These are phyloP conservation scores for Laupala kohalensis DNA, from an alignment of 1,140 invertebrate genomes.

Conservation along the genomic window DNA sequence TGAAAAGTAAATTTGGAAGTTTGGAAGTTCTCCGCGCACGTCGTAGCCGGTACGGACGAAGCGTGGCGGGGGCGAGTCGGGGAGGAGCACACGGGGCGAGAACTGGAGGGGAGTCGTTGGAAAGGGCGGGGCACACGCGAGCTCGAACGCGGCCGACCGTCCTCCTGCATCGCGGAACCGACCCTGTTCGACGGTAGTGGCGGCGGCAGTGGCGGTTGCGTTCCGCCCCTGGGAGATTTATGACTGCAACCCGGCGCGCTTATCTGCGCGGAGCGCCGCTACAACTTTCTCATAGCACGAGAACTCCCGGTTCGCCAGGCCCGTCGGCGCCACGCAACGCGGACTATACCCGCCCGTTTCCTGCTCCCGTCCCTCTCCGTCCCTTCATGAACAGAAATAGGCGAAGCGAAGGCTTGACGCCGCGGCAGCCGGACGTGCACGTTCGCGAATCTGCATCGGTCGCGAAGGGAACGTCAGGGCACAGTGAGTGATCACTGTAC, in stretches of 20 bases:
- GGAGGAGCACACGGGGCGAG: no score
- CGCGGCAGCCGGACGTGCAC: no score
- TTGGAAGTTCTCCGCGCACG: no score
- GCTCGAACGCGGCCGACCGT: no score
- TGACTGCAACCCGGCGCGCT: background rate
- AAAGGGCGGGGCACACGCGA: no score
- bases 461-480: background rate
- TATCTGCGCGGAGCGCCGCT: background rate
- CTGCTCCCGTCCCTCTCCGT: background rate
- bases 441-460: no score
- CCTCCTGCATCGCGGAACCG: no score
- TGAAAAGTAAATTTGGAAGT: no score
- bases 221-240: background rate
- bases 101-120: no score
- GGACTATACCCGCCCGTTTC: background rate
- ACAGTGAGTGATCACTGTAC: background rate
- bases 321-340: background rate
- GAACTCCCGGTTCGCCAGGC: no score
- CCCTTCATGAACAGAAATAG: background rate
- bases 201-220: background rate
- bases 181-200: background rate
- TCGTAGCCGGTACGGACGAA: no score
- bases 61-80: no score
- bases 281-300: background rate
- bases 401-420: background rate